These are phyloP conservation scores for Piprites chloris DNA, from an alignment of 2,113 vertebrate genomes.

Conservation along the genomic window DNA sequence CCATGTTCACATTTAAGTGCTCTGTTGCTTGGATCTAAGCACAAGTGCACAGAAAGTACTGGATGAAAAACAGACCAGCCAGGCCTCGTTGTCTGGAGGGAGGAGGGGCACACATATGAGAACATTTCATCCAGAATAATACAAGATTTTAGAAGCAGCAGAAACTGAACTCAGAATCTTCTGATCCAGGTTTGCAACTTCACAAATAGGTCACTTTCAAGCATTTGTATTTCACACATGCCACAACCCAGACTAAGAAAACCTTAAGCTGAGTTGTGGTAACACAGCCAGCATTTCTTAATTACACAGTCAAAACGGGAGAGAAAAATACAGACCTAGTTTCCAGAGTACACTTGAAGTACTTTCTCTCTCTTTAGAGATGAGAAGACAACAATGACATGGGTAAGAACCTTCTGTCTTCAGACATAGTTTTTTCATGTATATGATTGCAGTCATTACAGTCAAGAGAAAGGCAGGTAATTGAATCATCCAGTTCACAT, in stretches of 20 bases:
- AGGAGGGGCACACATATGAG: background rate
- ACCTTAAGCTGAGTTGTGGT: background rate
- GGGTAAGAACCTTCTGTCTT: background rate
- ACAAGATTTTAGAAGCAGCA: background rate
- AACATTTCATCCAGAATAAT: background rate
- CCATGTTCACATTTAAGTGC: background rate
- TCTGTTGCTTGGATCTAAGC: background rate
- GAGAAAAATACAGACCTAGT: background rate
- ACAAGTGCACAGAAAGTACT: fast-evolving
- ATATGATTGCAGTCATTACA: background rate
- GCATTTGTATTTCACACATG: background rate
- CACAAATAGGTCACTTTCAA: background rate
- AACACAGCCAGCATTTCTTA: background rate
- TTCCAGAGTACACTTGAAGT: background rate
- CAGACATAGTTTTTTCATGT: background rate
- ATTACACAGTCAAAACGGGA: background rate
- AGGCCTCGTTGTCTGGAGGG: background rate
- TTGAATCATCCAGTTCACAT: background rate
- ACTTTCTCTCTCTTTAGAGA: background rate
- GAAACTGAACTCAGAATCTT: background rate
- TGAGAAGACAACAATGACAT: background rate
- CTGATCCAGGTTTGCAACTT: background rate
- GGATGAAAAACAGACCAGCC: background rate
- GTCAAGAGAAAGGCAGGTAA: background rate
- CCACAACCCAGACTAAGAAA: background rate